These are phyloP conservation scores for Leptosomus discolor DNA, from an alignment of 2,113 vertebrate genomes.

Conservation along the genomic window DNA sequence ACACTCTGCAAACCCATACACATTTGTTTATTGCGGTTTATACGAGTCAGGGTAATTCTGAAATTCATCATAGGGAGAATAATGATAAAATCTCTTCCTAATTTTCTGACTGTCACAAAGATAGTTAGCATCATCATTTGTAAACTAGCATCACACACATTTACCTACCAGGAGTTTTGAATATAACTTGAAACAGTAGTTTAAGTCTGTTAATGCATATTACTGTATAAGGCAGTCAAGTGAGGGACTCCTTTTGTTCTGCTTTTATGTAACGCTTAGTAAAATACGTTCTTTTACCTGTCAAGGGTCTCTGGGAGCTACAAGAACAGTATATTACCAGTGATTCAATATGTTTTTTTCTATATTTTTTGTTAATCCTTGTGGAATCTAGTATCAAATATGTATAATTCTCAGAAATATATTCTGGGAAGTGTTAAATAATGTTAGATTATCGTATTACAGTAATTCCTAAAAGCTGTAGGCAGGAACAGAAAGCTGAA, in stretches of 20 bases:
- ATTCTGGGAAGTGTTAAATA: constrained; percentile 7
- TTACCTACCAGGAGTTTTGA: not conserved
- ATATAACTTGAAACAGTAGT: not conserved
- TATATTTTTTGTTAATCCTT: not conserved
- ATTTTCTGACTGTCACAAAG: not conserved
- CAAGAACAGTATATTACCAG: not conserved
- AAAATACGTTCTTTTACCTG: not conserved
- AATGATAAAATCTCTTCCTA: not conserved
- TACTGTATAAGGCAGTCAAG: not conserved
- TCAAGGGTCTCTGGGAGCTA: not conserved
- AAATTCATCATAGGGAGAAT: not conserved
- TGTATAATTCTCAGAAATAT: not conserved
- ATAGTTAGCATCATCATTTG: not conserved
- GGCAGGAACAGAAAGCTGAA: constrained; percentile 7
- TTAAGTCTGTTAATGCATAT: not conserved
- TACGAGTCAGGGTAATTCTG: not conserved
- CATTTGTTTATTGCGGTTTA: not conserved
- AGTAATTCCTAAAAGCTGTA: constrained; percentile 25
- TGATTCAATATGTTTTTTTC: not conserved
- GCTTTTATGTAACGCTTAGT: not conserved
- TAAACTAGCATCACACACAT: not conserved
- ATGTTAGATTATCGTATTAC: not conserved
- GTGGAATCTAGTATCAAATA: not conserved
- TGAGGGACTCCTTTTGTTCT: not conserved
- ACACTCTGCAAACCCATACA: not conserved